Base-by-base conservation (phyloP, 1,140 invertebrate genomes). In the Pseudomyrmex sp. region DNA sequence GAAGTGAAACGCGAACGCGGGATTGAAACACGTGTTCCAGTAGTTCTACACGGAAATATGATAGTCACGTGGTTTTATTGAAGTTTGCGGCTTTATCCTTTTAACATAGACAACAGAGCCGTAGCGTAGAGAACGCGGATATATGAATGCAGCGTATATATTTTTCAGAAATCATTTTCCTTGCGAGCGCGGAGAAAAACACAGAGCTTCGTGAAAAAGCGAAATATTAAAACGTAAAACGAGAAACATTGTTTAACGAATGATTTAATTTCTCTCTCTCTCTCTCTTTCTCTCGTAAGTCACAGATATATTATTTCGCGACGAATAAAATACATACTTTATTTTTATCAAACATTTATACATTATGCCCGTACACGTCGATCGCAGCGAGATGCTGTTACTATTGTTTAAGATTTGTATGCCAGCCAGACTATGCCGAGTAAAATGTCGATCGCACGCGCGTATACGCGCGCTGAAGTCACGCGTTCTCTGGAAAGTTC, bases 401-500 rank as follows among this genome's bases (percentile, higher is more conserved):
- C 5, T 75, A 75, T 48, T 65, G 58, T 63, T 63, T 18, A 58
- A 50, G 59, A 75, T 75, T 75, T 75, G 46, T 46, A 35, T 7
- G 35, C 35, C 9, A 62, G 44, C 44, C 44, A 66, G 61, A 63
- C 4, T 35, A 35, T 5, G 4, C 35, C 35, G 59, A 66, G 23
- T 12, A 68, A 54, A 63, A 61, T 61, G 70, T 46, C 52, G 56
- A 65, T 58, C 61, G 59, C 56, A 54, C 85, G 58, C 70, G 75
- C 85, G 58, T 63, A 63, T 58, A 44, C 79, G 72, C 70, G 54
- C 26, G 73, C 26, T 23, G 46, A 80, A 80, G 20, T 72, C 66
- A 56, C 72, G 72, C 66, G 62, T 87, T 79, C 56, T 23, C 70
- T 8, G 52, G 26, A 48, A 88, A 88, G 68, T 88, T 88, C 70